Evolutionary conservation across 2,888 invertebrate genomes (phyloP), one percentile per base, ranked within the genome.

Genomic region (Glyphotaelius pellucidus): DNA sequence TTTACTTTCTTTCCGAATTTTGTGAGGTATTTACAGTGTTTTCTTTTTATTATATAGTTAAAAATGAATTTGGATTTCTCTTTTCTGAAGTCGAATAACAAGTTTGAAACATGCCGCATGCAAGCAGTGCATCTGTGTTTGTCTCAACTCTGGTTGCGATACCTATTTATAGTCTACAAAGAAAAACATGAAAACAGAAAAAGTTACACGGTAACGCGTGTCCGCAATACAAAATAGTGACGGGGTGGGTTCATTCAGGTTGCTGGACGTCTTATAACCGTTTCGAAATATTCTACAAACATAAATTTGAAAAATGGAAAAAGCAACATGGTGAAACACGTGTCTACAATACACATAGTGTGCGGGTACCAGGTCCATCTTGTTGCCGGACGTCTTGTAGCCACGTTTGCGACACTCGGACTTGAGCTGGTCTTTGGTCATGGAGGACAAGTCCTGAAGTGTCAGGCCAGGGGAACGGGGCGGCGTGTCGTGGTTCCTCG

Each of bases 371-470:
- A 97, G 96, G 96, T 97, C 97, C 94, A 96, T 96, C 95, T 97
- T 97, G 96, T 97, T 97, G 95, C 97, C 97, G 93, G 97, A 96
- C 87, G 97, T 96, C 94, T 97, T 97, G 95, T 97, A 97, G 94
- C 97, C 97, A 94, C 97, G 95, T 95, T 97, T 97, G 94, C 97
- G 96, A 96, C 97, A 97, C 95, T 97, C 97, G 91, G 95, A 95
- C 94, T 97, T 97, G 93, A 97, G 96, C 94, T 97, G 97, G 94
- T 97, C 97, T 96, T 97, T 97, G 94, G 96, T 97, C 96, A 97
- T 96, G 93, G 96, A 95, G 92, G 96, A 96, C 94, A 97, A 95
- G 94, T 96, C 95, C 94, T 96, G 96, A 91, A 95, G 91, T 15
- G 92, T 91, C 31, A 90, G 92, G 14, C 87, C 91, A 7, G 92